Evolutionary conservation across 1,140 invertebrate species (phyloP).

Genomic region (Lethocerus indicus): DNA sequence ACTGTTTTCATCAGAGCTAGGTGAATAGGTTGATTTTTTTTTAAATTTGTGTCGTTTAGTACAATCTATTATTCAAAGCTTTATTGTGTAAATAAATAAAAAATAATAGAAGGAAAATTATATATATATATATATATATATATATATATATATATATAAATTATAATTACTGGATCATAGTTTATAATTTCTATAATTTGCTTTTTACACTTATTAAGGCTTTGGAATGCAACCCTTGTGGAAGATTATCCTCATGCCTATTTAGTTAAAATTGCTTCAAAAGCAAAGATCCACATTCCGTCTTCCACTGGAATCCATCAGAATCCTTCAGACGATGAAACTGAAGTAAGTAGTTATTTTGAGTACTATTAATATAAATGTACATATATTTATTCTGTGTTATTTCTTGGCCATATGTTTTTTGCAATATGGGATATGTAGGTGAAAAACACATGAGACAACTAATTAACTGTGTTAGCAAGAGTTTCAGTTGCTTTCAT

Average conservation of each 20-base stretch:
- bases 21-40: slow-evolving; percentile 21
- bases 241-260: slow-evolving; percentile 76
- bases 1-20: slow-evolving; percentile 61
- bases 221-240: slow-evolving; percentile 83
- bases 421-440: background rate
- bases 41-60: background rate
- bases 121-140: background rate
- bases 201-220: slow-evolving; percentile 24
- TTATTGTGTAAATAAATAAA: background rate
- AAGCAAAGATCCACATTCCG: slow-evolving; percentile 52
- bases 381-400: background rate
- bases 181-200: background rate
- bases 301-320: slow-evolving; percentile 52
- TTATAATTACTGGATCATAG: background rate
- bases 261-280: slow-evolving; percentile 60
- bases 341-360: slow-evolving; percentile 31
- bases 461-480: background rate
- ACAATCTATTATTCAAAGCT: slow-evolving; percentile 2
- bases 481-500: background rate
- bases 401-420: background rate
- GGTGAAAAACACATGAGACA: background rate
- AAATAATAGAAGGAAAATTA: background rate
- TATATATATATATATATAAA: background rate
- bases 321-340: slow-evolving; percentile 41
- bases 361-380: slow-evolving; percentile 3